phyloP scores from a whole-genome alignment of 2,113 vertebrate genomes.

The Melanerpes formicivorus region DNA sequence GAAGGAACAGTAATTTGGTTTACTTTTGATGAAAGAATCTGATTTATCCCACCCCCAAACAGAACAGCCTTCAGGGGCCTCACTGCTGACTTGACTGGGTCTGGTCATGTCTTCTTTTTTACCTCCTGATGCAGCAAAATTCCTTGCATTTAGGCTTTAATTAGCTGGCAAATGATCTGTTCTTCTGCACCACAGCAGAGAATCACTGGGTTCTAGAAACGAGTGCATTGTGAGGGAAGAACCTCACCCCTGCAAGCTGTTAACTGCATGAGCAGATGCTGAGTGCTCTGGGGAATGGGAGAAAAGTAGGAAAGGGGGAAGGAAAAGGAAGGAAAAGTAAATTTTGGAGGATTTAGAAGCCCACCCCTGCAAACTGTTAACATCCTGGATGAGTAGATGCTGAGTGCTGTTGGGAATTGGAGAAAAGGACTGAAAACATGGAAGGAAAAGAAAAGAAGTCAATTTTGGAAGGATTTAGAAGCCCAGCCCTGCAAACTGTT shows the following conservation, averaged over 20 bases:
- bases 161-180: neutral
- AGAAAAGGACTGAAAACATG: neutral
- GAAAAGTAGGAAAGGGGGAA: too few relatives aligned
- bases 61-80: neutral
- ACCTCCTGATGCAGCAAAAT: constrained; percentile 8
- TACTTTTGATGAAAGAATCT: neutral
- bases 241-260: neutral
- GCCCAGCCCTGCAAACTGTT: neutral
- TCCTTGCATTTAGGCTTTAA: neutral
- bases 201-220: neutral
- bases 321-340: neutral
- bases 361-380: neutral
- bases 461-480: too few relatives aligned
- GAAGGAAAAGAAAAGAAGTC: too few relatives aligned
- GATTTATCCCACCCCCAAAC: neutral
- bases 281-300: neutral
- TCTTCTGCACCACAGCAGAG: neutral
- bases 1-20: neutral
- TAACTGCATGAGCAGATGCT: neutral
- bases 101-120: neutral
- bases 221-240: neutral
- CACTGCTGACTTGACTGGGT: neutral
- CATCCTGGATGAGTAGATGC: neutral
- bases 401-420: neutral
- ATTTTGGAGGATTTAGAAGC: neutral